Base-by-base conservation (phyloP, 2,113 vertebrate species). In the Mystacornis crossleyi region DNA sequence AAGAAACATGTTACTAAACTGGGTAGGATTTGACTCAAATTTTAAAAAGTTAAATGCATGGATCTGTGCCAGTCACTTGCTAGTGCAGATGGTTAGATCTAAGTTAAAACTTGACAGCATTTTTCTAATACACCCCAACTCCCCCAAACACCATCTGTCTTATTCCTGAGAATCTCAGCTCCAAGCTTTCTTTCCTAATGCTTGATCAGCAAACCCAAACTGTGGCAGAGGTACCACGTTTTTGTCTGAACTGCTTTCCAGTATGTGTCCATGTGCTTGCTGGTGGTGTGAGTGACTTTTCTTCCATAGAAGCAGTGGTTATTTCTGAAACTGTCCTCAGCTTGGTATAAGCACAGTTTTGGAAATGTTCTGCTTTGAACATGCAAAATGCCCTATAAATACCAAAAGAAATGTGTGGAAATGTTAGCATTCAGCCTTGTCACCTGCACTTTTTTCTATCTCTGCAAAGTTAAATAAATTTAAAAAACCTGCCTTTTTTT, bases 111-210 rank as follows among this genome's bases (percentile, higher is more conserved):
- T 83, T 66, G 60, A 86, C 92, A 94, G 90, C 79, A 6, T 94
- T 95, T 96, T 25, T 91, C 91, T 93, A 81, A 92, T 94, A 93
- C 38, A 85, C 60, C 75, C 82, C 60, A 86, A 89, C 93, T 95
- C 95, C 69, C 67, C 72, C 90, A 93, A 96, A 94, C 55, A 90
- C 93, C 93, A 94, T 96, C 94, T 94, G 89, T 81, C 58, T 72
- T 48, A 40, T n/a, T 93, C 43, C 55, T 65, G 8, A 60, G 60
- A 84, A 71, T 89, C 79, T 78, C 79, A 89, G 3, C 53, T 92
- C 64, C 18, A 33, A 83, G 60, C 33, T 90, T 86, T n/a, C 75
- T 81, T 89, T 69, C 75, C 45, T 38, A 25, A 34, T 53, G 65
- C 66, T 70, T 50, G 34, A 72, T 90, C 81, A 90, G 84, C 88